phyloP scores from a whole-genome alignment of 1,140 invertebrate genomes.

The Pseudomyrmex flavicornis region DNA sequence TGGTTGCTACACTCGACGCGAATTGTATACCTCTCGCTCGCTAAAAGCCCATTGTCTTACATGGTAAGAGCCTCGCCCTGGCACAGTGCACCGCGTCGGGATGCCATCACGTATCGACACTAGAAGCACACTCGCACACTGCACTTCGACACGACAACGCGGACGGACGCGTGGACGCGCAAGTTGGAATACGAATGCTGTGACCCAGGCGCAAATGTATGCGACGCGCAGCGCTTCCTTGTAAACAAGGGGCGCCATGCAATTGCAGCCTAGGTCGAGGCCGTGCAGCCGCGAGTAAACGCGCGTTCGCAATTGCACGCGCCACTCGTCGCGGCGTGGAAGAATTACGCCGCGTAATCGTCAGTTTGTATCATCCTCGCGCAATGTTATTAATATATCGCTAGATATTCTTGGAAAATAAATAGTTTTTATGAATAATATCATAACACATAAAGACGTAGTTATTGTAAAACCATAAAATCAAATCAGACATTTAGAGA shows the following conservation, averaged over 20 bases:
- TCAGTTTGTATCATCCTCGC: neutral
- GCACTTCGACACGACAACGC: slow-evolving; percentile 76
- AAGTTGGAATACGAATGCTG: slow-evolving; percentile 79
- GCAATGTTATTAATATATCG: neutral
- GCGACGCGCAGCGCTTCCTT: slow-evolving; percentile 79
- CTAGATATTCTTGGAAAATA: neutral
- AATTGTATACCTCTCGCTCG: neutral
- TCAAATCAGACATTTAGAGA: no score
- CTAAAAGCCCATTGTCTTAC: slow-evolving; percentile 39
- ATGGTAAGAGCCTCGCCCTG: slow-evolving; percentile 44
- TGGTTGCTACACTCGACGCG: neutral
- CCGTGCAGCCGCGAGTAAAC: slow-evolving; percentile 51
- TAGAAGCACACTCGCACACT: slow-evolving; percentile 82
- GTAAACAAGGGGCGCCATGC: slow-evolving; percentile 79
- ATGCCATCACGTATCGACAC: slow-evolving; percentile 81
- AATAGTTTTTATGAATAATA: neutral
- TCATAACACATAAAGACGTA: no score
- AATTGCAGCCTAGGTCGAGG: slow-evolving; percentile 71
- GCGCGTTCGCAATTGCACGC: slow-evolving; percentile 25
- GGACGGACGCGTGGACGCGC: slow-evolving; percentile 74
- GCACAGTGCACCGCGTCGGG: slow-evolving; percentile 64
- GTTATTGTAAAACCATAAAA: neutral
- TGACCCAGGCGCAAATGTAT: slow-evolving; percentile 79
- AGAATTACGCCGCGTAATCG: slow-evolving; percentile 12
- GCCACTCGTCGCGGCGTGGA: neutral